Evolutionary conservation across 2,113 vertebrate genomes (phyloP), one percentile per base, ranked within the genome.

Genomic region (Cinclus cinclus): DNA sequence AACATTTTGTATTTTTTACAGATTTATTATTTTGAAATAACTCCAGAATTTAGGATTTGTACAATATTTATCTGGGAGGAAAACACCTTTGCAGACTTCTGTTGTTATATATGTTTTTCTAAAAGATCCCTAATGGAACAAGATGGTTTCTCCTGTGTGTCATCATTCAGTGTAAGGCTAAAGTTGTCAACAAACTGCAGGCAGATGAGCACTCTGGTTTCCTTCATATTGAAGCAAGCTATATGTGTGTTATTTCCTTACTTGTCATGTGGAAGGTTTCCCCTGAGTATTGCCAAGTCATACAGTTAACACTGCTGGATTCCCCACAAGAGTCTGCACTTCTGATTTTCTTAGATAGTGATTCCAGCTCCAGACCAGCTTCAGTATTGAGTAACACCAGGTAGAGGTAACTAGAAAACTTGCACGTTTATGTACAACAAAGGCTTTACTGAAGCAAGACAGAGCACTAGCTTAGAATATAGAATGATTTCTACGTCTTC

Each of bases 251-350:
- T 88, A 86, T 90, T 97, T 92, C 88, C 88, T 88, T 75, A 52
- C 44, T 33, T 94, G 90, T 90, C 92, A 90, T 93, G 90, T 96
- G 79, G 60, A 96, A 90, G 73, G 58, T 68, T 88, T 86, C 90
- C 94, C 92, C 64, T 75, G 82, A 33, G 84, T 39, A 56, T 94
- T 93, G 15, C 75, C 87, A 90, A 92, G 76, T 75, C 90, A 93
- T 81, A 68, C 85, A 95, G 78, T 90, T 92, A 94, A 83, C 83
- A 67, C 52, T 83, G 55, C 79, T 89, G 79, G 74, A 70, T 94
- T 90, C 64, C 91, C 63, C 75, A 55, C 4, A 42, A 80, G 59
- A 75, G 15, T 55, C 50, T 58, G 15, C 0, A 3, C 39, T 88
- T 94, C 64, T 82, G 3, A 60, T 88, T 91, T 84, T 73, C 65